A percentile compares a stretch with the other conserved stretches of the same genome.
These are phyloP conservation scores for Phymorhynchus buccinoides DNA, from an alignment of 1,140 invertebrate genomes.

Conservation along the genomic window DNA sequence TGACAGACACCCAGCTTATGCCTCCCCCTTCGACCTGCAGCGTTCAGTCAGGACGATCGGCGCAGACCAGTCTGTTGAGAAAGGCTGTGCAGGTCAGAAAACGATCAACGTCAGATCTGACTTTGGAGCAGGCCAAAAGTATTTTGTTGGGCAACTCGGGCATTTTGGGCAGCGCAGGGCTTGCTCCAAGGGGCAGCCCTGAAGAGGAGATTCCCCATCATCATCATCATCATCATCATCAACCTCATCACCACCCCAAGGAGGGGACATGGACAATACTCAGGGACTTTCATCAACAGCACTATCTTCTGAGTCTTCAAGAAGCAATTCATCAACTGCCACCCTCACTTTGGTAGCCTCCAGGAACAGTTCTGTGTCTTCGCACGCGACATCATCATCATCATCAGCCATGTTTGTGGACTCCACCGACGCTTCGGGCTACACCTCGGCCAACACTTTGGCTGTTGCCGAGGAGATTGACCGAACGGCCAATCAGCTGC, in stretches of 20 bases:
- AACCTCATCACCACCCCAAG: conserved; percentile 2
- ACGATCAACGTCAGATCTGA: conserved; percentile 53
- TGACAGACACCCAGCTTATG: conserved; percentile 52
- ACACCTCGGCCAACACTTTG: conserved; percentile 39
- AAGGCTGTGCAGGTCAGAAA: conserved; percentile 45
- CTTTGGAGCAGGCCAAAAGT: conserved; percentile 63
- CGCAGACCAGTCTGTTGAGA: conserved; percentile 48
- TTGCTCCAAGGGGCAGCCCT: not conserved
- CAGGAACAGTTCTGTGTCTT: conserved; percentile 14
- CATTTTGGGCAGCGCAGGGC: conserved; percentile 50
- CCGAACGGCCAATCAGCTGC: conserved; percentile 50
- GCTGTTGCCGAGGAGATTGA: conserved; percentile 57
- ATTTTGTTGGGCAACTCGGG: conserved; percentile 63
- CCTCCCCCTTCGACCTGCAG: conserved; percentile 51
- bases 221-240: too few species aligned
- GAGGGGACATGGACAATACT: conserved; percentile 27
- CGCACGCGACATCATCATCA: conserved; percentile 21
- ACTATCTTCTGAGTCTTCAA: not conserved
- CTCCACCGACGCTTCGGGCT: conserved; percentile 5
- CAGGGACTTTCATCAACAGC: conserved; percentile 13
- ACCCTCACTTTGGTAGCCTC: conserved; percentile 5
- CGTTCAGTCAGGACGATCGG: conserved; percentile 9
- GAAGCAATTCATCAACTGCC: conserved; percentile 15
- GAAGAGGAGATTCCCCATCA: too few species aligned
- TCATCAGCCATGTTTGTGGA: conserved; percentile 38